These are phyloP conservation scores for Drosophila neocordata DNA, from an alignment of 1,140 invertebrate species.

Conservation along the genomic window DNA sequence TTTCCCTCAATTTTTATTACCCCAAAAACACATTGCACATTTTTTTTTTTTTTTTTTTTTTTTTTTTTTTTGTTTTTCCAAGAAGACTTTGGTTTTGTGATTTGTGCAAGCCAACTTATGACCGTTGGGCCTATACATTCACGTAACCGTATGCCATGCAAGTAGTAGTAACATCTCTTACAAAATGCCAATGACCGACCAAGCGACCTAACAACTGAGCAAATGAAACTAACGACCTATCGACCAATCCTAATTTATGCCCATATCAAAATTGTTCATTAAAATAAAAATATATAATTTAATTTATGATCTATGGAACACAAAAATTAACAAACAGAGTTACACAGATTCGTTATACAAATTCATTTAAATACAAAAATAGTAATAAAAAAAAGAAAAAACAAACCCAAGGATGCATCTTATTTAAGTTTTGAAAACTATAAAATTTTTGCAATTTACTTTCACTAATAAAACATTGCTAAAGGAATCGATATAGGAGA, in stretches of 20 bases:
- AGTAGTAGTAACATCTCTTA: neutral
- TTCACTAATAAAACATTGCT: no score
- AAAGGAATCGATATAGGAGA: no score
- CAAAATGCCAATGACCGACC: conserved; percentile 2
- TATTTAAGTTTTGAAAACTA: no score
- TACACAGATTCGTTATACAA: neutral
- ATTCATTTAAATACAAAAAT: no score
- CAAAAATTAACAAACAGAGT: neutral
- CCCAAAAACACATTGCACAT: conserved; percentile 19
- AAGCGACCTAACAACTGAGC: neutral
- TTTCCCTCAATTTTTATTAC: conserved; percentile 9
- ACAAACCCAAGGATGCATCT: neutral
- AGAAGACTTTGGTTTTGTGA: conserved; percentile 17
- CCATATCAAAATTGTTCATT: conserved; percentile 51
- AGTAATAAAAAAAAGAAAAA: no score
- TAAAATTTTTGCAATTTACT: no score
- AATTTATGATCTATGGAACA: conserved; percentile 45
- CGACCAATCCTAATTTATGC: conserved; percentile 34
- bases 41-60: neutral
- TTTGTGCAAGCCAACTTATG: conserved; percentile 13
- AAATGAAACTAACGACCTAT: neutral
- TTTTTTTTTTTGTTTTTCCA: neutral
- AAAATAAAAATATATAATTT: conserved; percentile 30
- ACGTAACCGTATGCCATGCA: neutral
- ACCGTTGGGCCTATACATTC: neutral